Base-by-base conservation (phyloP, 2,888 invertebrate genomes). In the Neoscelio sp. region DNA sequence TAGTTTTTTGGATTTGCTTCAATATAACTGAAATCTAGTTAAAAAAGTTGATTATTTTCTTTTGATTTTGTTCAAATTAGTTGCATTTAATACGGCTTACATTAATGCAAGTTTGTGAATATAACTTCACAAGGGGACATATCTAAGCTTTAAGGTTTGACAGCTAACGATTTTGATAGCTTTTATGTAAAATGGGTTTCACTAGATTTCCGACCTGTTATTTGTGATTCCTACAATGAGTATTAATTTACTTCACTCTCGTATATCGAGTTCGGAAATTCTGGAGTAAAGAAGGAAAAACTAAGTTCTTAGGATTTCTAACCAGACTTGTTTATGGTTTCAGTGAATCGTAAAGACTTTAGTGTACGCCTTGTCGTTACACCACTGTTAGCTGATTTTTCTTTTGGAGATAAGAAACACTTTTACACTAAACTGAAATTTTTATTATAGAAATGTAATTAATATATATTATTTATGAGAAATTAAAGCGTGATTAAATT, bases 171-270 rank as follows among this genome's bases (percentile, higher is more conserved):
- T 40, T 42, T 62, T 35, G 44, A 60, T 64, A 18, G 33, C 65
- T 71, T 54, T 35, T 62, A 56, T 23, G 35, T 62, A 79, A 80
- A 83, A 67, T 40, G 35, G 74, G 70, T 86, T 86, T 87, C 85
- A 85, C 84, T 82, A 75, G 12, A 84, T 86, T 86, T 82, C 85
- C 81, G 78, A 84, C 83, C 67, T 77, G 82, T 85, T 84, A 64
- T 67, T 64, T 38, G 42, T 74, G 40, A 70, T 60, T 60, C 75
- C 46, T 33, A 67, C 80, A 79, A 77, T 80, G 82, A 76, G 80
- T 81, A 64, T 64, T 70, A 56, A 78, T 64, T 82, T 79, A 79
- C 78, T 79, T 80, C 80, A 79, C 82, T 83, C 82, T 82, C 83
- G 60, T 40, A 42, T 30, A 58, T 62, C 79, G 33, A 64, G 56